Percentiles rank a stretch among this genome's conserved stretches.
Conservation (phyloP, 2,797 vertebrate species). For the Molossus alvarezi region DNA sequence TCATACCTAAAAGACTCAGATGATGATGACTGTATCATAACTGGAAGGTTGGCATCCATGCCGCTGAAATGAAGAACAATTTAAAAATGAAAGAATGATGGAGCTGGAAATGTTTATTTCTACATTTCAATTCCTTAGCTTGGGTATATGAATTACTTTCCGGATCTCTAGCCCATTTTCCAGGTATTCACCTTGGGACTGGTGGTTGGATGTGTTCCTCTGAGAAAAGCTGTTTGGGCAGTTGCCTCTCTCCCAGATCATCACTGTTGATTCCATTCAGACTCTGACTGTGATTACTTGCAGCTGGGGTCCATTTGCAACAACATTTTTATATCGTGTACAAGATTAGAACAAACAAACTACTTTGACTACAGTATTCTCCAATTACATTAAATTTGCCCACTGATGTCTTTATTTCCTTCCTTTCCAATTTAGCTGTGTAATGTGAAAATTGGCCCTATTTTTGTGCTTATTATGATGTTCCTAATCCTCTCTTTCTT, state of each 20-base stretch:
- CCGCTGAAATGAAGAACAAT: neutral
- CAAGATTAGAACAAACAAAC: slow-evolving; percentile 97
- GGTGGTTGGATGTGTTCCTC: slow-evolving; percentile 74
- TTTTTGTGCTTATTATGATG: slow-evolving; percentile 87
- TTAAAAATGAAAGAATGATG: neutral
- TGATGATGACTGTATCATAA: neutral
- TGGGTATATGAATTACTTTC: neutral
- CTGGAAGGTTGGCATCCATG: neutral
- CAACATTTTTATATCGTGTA: slow-evolving; percentile 95
- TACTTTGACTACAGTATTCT: slow-evolving; percentile 93
- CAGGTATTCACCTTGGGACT: slow-evolving; percentile 60
- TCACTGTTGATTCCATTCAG: slow-evolving; percentile 84
- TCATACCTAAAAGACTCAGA: neutral
- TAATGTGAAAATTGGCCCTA: slow-evolving; percentile 96
- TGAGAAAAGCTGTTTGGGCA: slow-evolving; percentile 70
- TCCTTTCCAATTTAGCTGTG: slow-evolving; percentile 94
- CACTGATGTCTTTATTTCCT: slow-evolving; percentile 96
- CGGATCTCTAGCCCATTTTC: neutral
- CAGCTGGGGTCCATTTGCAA: slow-evolving; percentile 94
- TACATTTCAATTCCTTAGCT: neutral
- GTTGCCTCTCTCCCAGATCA: slow-evolving; percentile 81
- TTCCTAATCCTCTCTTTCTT: slow-evolving; percentile 86
- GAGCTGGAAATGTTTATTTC: neutral
- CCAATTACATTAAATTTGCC: slow-evolving; percentile 96
- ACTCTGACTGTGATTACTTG: slow-evolving; percentile 94